These are phyloP conservation scores for Lutraria rhynchaena DNA, from an alignment of 1,140 invertebrate genomes.

Conservation along the genomic window DNA sequence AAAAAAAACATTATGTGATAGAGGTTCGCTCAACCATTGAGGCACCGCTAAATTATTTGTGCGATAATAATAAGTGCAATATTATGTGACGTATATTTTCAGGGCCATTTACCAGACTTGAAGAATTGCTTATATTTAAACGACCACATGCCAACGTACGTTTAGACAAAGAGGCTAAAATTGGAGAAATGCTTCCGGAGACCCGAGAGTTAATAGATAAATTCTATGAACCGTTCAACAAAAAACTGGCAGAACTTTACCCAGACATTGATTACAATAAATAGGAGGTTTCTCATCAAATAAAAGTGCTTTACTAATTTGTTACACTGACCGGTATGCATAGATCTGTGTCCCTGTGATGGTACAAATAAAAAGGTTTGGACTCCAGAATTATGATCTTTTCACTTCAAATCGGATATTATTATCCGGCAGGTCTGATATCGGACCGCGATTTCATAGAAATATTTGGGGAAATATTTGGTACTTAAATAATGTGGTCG, in stretches of 20 bases:
- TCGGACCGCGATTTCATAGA: too few species aligned
- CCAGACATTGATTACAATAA: constrained; percentile 38
- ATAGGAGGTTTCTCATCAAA: too few species aligned
- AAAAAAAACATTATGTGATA: too few species aligned
- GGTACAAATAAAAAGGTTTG: too few species aligned
- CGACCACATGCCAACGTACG: constrained; percentile 3
- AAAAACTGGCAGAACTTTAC: constrained; percentile 18
- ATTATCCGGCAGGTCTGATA: too few species aligned
- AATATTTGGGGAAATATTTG: too few species aligned
- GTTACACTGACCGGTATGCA: too few species aligned
- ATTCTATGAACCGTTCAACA: constrained; percentile 42
- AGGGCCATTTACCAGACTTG: constrained; percentile 45
- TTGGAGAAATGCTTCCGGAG: constrained; percentile 41
- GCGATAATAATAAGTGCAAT: neutral
- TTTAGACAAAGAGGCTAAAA: neutral
- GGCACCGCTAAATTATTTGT: neutral
- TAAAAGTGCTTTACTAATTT: too few species aligned
- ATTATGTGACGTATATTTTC: constrained; percentile 28
- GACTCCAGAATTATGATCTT: too few species aligned
- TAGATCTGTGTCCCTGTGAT: too few species aligned
- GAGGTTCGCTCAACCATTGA: neutral
- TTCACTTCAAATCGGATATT: too few species aligned
- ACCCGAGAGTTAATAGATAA: constrained; percentile 21
- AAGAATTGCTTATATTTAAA: constrained; percentile 22
- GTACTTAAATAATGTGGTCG: too few species aligned